Evolutionary conservation across 2,888 invertebrate species (phyloP), one percentile per base, ranked within the genome.

Genomic region (Eristalis intricaria): DNA sequence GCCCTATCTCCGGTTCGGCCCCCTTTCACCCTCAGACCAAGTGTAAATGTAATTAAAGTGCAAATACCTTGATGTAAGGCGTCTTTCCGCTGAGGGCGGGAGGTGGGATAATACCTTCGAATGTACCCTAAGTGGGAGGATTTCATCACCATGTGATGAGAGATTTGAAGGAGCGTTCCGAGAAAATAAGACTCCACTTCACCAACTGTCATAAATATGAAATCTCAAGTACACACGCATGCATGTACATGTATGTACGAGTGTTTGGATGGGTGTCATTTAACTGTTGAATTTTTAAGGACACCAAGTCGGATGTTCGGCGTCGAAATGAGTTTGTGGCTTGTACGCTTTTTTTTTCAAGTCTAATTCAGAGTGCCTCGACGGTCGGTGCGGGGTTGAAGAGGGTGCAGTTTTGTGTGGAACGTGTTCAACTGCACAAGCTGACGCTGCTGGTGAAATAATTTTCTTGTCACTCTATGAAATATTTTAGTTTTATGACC

Each of bases 81-180:
- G 50, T 2, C 38, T 38, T 11, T 13, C 13, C 38, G 4, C 19
- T 11, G 8, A n/a, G 13, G 40, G n/a, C 50, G 50, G 15, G 13
- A 56, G 69, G 38, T 50, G 69, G 50, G 50, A 77, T 77, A 77
- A 77, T 77, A 19, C 69, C 40, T 26, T 35, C 35, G 50, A 69
- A 76, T 68, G 61, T 76, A 32, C 68, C 63, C 29, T 63, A 43
- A 63, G 43, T 29, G 60, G 40, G 50, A 19, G 26, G n/a, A 43
- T 69, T 61, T 61, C 13, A 23, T 50, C 26, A 56, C 50, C 64
- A 38, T 19, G n/a, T 23, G 60, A 23, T 7, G 22, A 50, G 38
- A 23, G 26, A 40, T 60, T 75, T 19, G 3, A n/a, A 29, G 63
- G 32, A 15, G 19, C n/a, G 50, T 50, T 50, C 7, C n/a, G 60